Conservation (phyloP, 1,140 invertebrate species). For the Leptopilina clavipes region DNA sequence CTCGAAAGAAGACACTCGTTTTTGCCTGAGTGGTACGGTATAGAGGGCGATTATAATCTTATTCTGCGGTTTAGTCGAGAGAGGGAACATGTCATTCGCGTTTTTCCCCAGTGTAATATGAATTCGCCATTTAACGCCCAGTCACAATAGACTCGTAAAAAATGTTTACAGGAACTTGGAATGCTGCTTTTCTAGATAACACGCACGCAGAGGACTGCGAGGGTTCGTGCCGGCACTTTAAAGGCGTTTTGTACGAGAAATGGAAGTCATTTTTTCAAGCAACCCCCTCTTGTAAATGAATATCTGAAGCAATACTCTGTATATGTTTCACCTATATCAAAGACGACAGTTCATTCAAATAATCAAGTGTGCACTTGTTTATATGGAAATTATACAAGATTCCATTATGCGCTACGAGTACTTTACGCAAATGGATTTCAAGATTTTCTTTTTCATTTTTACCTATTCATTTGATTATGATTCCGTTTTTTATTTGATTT, state of each 20-base stretch:
- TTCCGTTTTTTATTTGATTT: too few relatives aligned
- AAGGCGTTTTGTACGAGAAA: constrained; percentile 29
- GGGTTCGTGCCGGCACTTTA: constrained; percentile 33
- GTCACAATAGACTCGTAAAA: constrained; percentile 39
- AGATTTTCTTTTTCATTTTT: too few relatives aligned
- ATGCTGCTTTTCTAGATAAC: constrained; percentile 43
- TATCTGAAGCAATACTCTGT: not conserved
- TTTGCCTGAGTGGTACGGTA: not conserved
- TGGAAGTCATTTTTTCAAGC: constrained; percentile 20
- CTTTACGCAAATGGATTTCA: too few relatives aligned
- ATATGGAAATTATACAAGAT: too few relatives aligned
- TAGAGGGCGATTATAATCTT: constrained; percentile 39
- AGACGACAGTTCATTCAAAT: too few relatives aligned
- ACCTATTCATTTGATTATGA: too few relatives aligned
- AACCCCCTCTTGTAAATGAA: not conserved
- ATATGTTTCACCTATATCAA: too few relatives aligned
- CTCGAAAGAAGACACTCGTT: too few relatives aligned
- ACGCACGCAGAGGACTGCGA: constrained; percentile 41
- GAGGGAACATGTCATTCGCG: constrained; percentile 39
- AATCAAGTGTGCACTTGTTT: too few relatives aligned
- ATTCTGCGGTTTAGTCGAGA: not conserved
- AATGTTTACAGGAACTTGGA: constrained; percentile 42
- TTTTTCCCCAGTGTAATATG: constrained; percentile 38
- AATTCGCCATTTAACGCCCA: constrained; percentile 42
- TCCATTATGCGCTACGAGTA: too few relatives aligned